Conservation (phyloP, 2,888 invertebrate genomes). For the Aphodius sticticus region DNA sequence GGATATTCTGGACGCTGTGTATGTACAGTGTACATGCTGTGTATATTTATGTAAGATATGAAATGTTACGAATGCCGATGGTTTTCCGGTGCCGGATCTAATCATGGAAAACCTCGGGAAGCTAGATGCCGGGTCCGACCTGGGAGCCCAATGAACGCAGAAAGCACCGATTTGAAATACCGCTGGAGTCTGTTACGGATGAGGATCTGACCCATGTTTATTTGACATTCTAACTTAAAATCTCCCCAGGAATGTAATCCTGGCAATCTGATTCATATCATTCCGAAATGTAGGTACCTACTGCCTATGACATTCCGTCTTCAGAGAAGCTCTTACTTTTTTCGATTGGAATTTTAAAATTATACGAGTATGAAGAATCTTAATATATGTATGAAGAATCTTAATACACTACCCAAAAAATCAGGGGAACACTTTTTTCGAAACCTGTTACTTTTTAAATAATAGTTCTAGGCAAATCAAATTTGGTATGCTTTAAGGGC, state of each 20-base stretch:
- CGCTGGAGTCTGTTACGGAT: background rate
- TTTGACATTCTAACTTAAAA: background rate
- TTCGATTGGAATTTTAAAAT: no score
- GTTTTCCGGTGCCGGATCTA: background rate
- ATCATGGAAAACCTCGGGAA: background rate
- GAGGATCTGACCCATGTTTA: background rate
- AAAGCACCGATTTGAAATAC: background rate
- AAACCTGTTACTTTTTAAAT: no score
- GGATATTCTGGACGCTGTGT: no score
- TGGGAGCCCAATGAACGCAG: background rate
- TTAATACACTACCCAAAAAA: no score
- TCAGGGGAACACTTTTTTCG: no score
- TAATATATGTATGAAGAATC: no score
- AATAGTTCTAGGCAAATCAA: no score
- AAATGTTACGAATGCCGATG: background rate
- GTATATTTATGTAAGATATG: background rate
- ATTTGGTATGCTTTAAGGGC: no score
- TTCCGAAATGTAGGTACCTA: background rate
- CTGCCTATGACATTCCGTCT: no score
- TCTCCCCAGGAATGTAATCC: background rate
- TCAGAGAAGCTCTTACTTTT: no score
- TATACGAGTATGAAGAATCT: no score
- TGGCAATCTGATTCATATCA: background rate
- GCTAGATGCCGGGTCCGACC: background rate
- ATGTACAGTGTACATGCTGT: no score